Evolutionary conservation across 2,113 vertebrate species (phyloP).

Genomic region (Antechinus flavipes): DNA sequence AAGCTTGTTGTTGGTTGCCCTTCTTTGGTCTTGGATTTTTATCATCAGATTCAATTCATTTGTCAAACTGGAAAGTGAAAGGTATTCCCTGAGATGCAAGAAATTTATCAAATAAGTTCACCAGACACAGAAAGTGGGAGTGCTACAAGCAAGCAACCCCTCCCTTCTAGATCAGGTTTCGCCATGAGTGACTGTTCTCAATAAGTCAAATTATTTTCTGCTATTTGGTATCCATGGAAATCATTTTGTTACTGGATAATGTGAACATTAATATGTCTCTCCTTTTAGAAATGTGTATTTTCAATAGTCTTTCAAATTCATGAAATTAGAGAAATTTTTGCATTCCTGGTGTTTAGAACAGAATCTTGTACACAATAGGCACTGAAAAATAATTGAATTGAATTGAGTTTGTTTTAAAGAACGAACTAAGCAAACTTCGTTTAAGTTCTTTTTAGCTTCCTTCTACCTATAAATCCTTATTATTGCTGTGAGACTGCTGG

Average conservation of each 20-base stretch:
- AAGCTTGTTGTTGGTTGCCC: not conserved
- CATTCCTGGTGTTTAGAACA: not conserved
- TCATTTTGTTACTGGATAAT: not conserved
- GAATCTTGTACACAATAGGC: not conserved
- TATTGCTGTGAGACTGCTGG: constrained; percentile 7
- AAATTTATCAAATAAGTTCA: not conserved
- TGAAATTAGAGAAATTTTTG: not conserved
- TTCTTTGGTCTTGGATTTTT: not conserved
- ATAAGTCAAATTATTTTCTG: not conserved
- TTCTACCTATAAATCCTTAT: constrained; percentile 17
- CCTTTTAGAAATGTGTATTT: not conserved
- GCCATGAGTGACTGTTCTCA: not conserved
- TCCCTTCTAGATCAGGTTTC: not conserved
- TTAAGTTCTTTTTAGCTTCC: not conserved
- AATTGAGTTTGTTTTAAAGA: not conserved
- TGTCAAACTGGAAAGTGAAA: not conserved
- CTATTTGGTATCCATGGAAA: not conserved
- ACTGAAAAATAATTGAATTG: not conserved
- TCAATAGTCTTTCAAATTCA: not conserved
- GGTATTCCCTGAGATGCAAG: not conserved
- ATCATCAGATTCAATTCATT: not conserved
- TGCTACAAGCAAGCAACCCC: not conserved
- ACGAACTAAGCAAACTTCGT: not conserved
- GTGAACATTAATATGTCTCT: not conserved
- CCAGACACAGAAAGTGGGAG: not conserved